Evolutionary conservation across 2,113 vertebrate genomes (phyloP), one percentile per base, ranked within the genome.

Genomic region (Anhinga anhinga): DNA sequence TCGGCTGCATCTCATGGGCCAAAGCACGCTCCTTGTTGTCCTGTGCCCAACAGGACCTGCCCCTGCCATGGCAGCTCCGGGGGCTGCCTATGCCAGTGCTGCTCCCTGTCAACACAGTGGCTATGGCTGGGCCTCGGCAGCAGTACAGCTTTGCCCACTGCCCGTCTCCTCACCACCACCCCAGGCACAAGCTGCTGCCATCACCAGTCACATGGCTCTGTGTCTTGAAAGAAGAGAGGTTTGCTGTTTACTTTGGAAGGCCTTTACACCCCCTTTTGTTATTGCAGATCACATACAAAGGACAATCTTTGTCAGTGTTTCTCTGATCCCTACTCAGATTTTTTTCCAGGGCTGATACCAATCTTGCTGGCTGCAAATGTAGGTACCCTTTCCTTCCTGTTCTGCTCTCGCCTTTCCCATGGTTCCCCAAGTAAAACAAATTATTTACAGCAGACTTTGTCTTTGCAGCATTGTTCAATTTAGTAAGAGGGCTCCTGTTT

Each of bases 71-170:
- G 45, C 45, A 52, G 45, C 61, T 65, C 59, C 2, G 2, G n/a
- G 30, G 38, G 7, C 36, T 66, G 38, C 38, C 38, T 40, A 10
- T 40, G 38, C 38, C 38, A 9, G 5, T 13, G n/a, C 45, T 74
- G n/a, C 7, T 62, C 42, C 56, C n/a, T 19, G 23, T 15, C 58
- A 36, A 34, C 17, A 12, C 0, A 1, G 3, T 0, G 2, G 34
- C 21, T 56, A 20, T 2, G 7, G 8, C 38, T 53, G 67, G 12
- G 21, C 62, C 52, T 72, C 3, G 3, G 52, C 58, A 71, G 22
- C n/a, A 0, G 2, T 47, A 29, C 0, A 1, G 30, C 50, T 84
- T 49, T 9, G 3, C 49, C 65, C 2, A 2, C 38, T 19, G 15
- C 27, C 66, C 16, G 7, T 59, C 27, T 91, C 62, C 79, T 87